These are phyloP conservation scores for Thripadectes ignobilis DNA, from an alignment of 2,797 vertebrate genomes.

Conservation along the genomic window DNA sequence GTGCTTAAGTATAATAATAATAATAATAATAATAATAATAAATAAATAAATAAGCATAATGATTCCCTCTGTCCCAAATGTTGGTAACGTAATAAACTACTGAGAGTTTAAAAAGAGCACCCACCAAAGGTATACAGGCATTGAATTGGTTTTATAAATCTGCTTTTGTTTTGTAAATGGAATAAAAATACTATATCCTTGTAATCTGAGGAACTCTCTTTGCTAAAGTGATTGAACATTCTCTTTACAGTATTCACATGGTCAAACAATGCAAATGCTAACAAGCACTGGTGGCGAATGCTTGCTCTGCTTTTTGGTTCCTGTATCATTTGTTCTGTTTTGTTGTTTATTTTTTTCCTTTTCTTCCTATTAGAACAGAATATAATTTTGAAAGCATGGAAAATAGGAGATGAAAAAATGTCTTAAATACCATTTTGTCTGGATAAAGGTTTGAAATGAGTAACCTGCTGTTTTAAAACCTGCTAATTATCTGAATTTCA, in stretches of 20 bases:
- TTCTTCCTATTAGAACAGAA: background rate
- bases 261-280: background rate
- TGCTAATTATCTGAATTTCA: slow-evolving; percentile 54
- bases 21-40: background rate
- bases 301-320: background rate
- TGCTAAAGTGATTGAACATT: background rate
- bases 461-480: slow-evolving; percentile 5
- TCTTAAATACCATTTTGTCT: background rate
- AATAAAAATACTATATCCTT: background rate
- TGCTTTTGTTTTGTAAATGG: background rate
- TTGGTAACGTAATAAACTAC: background rate
- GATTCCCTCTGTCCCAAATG: rapidly evolving
- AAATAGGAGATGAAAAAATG: background rate
- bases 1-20: background rate
- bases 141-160: background rate
- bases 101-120: background rate
- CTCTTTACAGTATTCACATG: background rate
- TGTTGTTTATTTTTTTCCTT: background rate
- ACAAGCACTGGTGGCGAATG: background rate
- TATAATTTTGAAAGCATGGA: background rate
- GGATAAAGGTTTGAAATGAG: slow-evolving; percentile 3
- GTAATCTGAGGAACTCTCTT: background rate
- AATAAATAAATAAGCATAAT: background rate
- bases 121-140: background rate
- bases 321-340: background rate